phyloP scores from a whole-genome alignment of 1,140 invertebrate genomes.

The Tetramorium simillimum region DNA sequence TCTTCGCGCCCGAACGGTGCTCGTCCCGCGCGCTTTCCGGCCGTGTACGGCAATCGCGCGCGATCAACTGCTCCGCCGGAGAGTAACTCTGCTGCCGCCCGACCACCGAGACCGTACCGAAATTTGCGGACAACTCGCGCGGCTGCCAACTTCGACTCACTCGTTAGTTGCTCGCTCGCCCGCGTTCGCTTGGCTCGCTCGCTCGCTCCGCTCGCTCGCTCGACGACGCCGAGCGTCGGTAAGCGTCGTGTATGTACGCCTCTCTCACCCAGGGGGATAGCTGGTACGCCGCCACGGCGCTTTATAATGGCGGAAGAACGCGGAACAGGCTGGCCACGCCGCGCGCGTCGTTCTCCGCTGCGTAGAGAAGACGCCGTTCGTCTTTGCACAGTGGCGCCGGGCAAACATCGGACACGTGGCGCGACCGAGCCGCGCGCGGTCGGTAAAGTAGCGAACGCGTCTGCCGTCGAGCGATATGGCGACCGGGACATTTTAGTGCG shows the following conservation, averaged over 20 bases:
- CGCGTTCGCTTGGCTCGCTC: neutral
- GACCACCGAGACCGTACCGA: neutral
- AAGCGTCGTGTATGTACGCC: constrained; percentile 78
- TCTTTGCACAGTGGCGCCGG: constrained; percentile 76
- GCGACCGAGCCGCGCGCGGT: neutral
- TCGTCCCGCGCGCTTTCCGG: neutral
- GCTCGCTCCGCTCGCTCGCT: constrained; percentile 26
- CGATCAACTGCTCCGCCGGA: neutral
- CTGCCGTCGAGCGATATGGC: neutral
- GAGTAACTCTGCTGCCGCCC: neutral
- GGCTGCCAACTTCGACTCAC: neutral
- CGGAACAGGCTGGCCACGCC: constrained; percentile 69
- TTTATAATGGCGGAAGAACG: constrained; percentile 78
- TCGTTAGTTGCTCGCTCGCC: neutral
- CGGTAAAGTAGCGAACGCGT: neutral
- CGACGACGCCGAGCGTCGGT: constrained; percentile 84
- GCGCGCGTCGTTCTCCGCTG: constrained; percentile 54
- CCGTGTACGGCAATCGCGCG: neutral
- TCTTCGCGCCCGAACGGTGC: neutral
- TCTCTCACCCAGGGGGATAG: constrained; percentile 67
- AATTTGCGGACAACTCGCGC: neutral
- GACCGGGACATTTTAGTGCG: neutral
- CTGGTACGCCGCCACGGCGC: constrained; percentile 77
- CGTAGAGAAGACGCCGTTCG: constrained; percentile 72
- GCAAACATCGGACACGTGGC: neutral